These are phyloP conservation scores for Bubo bubo DNA, from an alignment of 2,113 vertebrate species.

Conservation along the genomic window DNA sequence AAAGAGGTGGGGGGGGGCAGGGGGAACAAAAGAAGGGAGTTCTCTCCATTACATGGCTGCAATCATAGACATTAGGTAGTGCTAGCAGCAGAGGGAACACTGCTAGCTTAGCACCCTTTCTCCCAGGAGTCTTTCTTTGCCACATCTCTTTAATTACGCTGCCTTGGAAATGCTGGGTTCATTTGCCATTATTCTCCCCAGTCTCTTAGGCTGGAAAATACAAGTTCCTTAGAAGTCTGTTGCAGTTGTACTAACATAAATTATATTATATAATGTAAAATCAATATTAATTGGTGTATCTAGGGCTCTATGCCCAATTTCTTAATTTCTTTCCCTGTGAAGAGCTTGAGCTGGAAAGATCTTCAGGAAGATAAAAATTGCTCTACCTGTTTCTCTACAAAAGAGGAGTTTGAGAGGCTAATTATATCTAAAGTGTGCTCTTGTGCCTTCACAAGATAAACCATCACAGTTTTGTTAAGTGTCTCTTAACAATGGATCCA, in stretches of 20 bases:
- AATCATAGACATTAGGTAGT: neutral
- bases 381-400: neutral
- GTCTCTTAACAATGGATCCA: neutral
- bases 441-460: neutral
- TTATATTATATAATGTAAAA: neutral
- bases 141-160: neutral
- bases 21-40: too few relatives aligned
- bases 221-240: neutral
- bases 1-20: rapidly evolving
- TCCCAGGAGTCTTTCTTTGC: neutral
- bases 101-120: neutral
- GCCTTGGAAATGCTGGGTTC: neutral
- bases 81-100: neutral
- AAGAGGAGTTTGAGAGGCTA: neutral
- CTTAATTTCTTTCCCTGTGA: neutral
- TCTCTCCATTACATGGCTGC: neutral
- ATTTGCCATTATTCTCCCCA: neutral
- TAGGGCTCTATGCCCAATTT: neutral
- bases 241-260: neutral
- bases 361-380: neutral
- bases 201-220: neutral
- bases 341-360: neutral
- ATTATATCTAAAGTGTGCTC: neutral
- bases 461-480: neutral
- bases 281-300: neutral